Evolutionary conservation across 2,888 invertebrate species (phyloP).

Genomic region (Drosophila phalerata): DNA sequence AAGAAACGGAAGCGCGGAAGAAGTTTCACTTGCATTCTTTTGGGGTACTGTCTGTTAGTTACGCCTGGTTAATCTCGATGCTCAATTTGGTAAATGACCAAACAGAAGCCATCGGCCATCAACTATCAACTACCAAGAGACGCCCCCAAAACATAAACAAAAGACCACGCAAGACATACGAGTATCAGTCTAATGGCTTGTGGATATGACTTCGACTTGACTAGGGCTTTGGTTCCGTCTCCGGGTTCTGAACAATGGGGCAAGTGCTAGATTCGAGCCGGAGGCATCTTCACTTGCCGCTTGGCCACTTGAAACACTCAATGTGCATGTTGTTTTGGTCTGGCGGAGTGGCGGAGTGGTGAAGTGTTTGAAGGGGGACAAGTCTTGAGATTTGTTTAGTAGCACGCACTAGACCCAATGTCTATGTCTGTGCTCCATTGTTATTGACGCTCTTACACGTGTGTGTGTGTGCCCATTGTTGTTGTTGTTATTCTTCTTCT

Average conservation of each 20-base stretch:
- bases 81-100: slow-evolving; percentile 74
- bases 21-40: slow-evolving; percentile 50
- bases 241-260: slow-evolving; percentile 58
- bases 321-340: slow-evolving; percentile 66
- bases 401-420: slow-evolving; percentile 71
- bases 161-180: slow-evolving; percentile 61
- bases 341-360: not conserved
- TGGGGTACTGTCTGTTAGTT: slow-evolving; percentile 46
- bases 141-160: slow-evolving; percentile 66
- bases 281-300: slow-evolving; percentile 62
- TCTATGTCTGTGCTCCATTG: slow-evolving; percentile 56
- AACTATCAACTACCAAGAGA: slow-evolving; percentile 14
- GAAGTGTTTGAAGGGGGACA: not conserved
- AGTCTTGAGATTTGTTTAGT: slow-evolving; percentile 44
- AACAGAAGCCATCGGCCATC: slow-evolving; percentile 64
- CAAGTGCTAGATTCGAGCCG: slow-evolving; percentile 46
- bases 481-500: slow-evolving; percentile 34
- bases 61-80: slow-evolving; percentile 63
- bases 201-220: slow-evolving; percentile 23
- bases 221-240: slow-evolving; percentile 29
- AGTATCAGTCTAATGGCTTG: slow-evolving; percentile 48
- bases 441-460: slow-evolving; percentile 55
- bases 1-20: slow-evolving; percentile 61
- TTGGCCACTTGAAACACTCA: slow-evolving; percentile 62
- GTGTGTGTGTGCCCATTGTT: slow-evolving; percentile 27